Base-by-base conservation (phyloP, 2,113 vertebrate genomes). In the Hirundichthys speculiger region DNA sequence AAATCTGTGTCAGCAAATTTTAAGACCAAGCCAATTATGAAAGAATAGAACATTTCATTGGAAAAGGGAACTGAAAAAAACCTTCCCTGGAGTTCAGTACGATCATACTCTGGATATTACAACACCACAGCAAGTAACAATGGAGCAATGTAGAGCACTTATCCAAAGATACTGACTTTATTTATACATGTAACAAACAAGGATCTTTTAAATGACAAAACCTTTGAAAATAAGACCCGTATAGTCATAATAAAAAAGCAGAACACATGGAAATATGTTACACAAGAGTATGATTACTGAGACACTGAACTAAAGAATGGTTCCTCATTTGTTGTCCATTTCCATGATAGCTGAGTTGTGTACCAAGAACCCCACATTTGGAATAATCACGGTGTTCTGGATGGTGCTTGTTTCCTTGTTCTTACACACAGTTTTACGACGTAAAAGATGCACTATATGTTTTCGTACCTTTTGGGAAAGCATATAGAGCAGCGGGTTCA, bases 401-500 rank as follows among this genome's bases (percentile, higher is more conserved):
- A 0, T 2, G 1, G 2, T 53, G 18, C 0, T 16, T 38, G 13
- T 24, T 3, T 46, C 20, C 1, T 47, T 52, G 9, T 15, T 66
- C 18, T 7, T 41, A 12, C 4, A 9, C 19, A 20, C 1, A 4
- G 19, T 63, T 15, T 39, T 0, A 4, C 46, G 73, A 18, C 2
- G n/a, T 10, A 85, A 54, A 22, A 91, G 16, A 9, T 27, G 16
- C 3, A 62, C 24, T 13, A 95, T 52, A 62, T 93, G 84, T 19
- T 13, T 77, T 42, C 84, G 72, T 52, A 90, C 83, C 52, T 81
- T 86, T 0, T 86, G 83, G 0, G 92, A 87, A 16, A 93, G 84
- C 61, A 88, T 79, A 0, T 92, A 94, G 58, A 94, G 75, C 14
- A 92, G 18, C 0, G 94, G 93, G 73, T 95, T 94, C 60, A 93